phyloP scores from a whole-genome alignment of 2,113 vertebrate genomes.

The Plecotus auritus region DNA sequence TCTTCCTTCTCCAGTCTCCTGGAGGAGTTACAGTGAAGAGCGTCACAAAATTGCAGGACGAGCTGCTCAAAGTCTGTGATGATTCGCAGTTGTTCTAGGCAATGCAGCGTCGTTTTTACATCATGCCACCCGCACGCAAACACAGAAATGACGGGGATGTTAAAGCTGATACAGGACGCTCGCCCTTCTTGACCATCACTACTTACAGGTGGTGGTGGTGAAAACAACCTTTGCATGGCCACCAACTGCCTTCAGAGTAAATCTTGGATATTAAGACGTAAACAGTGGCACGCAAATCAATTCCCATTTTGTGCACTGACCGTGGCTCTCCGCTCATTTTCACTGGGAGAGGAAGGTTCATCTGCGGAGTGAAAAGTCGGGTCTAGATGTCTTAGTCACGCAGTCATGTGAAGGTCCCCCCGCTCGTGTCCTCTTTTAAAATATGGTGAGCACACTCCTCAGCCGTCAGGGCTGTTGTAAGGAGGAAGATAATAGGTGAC shows the following conservation, averaged over 20 bases:
- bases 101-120: conserved; percentile 30
- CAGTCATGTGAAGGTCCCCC: neutral
- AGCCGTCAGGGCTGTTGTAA: neutral
- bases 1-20: conserved; percentile 17
- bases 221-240: neutral
- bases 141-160: neutral
- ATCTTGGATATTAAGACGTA: neutral
- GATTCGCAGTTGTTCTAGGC: conserved; percentile 25
- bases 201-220: neutral
- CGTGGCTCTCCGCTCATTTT: neutral
- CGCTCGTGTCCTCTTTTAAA: neutral
- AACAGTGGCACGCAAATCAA: neutral
- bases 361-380: neutral
- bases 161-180: neutral
- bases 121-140: conserved; percentile 9
- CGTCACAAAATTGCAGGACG: conserved; percentile 27
- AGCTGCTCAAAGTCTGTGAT: conserved; percentile 32
- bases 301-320: neutral
- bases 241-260: neutral
- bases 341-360: neutral
- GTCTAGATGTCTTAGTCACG: neutral
- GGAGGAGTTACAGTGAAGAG: conserved; percentile 45
- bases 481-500: neutral
- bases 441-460: neutral
- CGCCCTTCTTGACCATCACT: neutral